Conservation (phyloP, 2,797 vertebrate genomes). For the Eremophila alpestris region DNA sequence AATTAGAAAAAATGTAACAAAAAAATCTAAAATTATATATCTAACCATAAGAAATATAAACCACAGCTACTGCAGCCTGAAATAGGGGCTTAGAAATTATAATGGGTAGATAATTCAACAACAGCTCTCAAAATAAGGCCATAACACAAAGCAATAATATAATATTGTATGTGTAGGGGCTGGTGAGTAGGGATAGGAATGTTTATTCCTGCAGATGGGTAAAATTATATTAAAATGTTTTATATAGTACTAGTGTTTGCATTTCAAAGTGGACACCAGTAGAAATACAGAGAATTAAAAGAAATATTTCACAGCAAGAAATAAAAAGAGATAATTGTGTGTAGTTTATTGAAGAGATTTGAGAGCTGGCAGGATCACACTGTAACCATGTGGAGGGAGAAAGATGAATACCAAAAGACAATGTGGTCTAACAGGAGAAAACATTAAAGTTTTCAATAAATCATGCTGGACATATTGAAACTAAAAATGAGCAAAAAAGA, state of each 20-base stretch:
- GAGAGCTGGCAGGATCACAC: neutral
- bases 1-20: neutral
- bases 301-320: neutral
- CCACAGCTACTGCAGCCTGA: neutral
- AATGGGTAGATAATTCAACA: neutral
- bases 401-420: neutral
- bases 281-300: neutral
- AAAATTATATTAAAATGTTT: neutral
- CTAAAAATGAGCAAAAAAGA: neutral
- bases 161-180: neutral
- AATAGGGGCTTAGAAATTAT: neutral
- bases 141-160: neutral
- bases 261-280: neutral
- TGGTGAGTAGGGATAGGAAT: neutral
- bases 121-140: neutral
- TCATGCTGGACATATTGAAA: neutral
- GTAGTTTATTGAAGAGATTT: neutral
- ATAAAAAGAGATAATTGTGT: neutral
- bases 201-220: neutral
- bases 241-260: neutral
- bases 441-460: neutral
- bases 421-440: neutral
- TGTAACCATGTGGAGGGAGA: neutral
- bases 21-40: neutral
- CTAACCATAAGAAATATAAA: neutral